Conservation (phyloP, 1,140 invertebrate genomes). For the Formica selysi region DNA sequence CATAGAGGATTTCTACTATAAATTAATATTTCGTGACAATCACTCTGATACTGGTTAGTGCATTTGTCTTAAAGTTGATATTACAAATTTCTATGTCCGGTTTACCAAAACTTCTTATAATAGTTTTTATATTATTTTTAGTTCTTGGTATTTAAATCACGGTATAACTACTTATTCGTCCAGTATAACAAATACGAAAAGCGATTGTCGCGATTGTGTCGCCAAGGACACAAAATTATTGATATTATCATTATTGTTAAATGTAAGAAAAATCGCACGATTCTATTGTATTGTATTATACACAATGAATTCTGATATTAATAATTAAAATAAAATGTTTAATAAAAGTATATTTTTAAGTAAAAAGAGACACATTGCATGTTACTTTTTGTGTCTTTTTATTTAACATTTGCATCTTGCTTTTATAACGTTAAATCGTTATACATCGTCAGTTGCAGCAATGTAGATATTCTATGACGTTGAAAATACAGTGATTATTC, state of each 20-base stretch:
- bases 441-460: background rate
- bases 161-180: background rate
- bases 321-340: constrained; percentile 50
- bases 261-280: background rate
- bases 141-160: constrained; percentile 1
- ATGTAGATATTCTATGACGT: background rate
- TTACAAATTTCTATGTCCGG: background rate
- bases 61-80: background rate
- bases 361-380: constrained; percentile 7
- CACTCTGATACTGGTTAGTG: background rate
- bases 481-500: background rate
- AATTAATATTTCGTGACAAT: background rate
- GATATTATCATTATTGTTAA: constrained; percentile 13
- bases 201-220: background rate
- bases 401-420: background rate
- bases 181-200: background rate
- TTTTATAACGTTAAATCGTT: background rate
- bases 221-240: constrained; percentile 11
- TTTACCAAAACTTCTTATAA: background rate
- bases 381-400: background rate
- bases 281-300: constrained; percentile 37
- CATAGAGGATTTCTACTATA: background rate
- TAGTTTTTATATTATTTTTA: background rate
- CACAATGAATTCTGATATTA: background rate
- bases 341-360: constrained; percentile 62